Evolutionary conservation across 2,888 invertebrate genomes (phyloP).

Genomic region (Thalpophila matura): DNA sequence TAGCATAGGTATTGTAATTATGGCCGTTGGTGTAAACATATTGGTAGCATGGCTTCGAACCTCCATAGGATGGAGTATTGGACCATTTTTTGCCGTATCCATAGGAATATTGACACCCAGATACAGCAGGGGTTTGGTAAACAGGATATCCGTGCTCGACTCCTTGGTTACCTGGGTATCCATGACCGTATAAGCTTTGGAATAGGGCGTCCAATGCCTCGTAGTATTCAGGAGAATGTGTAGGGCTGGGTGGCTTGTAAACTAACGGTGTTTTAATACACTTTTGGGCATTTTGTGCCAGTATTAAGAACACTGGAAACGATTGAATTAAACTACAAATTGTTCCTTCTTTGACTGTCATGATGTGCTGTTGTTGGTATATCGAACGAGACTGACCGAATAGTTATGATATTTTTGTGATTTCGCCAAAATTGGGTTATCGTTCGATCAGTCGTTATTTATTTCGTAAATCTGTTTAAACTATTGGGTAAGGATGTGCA

Average conservation of each 20-base stretch:
- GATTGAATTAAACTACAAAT: slow-evolving; percentile 82
- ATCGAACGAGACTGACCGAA: slow-evolving; percentile 52
- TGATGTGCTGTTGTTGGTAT: slow-evolving; percentile 52
- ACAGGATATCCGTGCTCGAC: slow-evolving; percentile 36
- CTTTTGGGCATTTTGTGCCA: slow-evolving; percentile 81
- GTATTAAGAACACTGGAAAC: slow-evolving; percentile 83
- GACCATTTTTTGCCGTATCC: slow-evolving; percentile 57
- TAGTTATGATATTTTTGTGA: slow-evolving; percentile 10
- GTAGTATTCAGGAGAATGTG: slow-evolving; percentile 84
- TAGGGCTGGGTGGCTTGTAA: slow-evolving; percentile 83
- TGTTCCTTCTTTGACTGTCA: slow-evolving; percentile 81
- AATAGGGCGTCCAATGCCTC: slow-evolving; percentile 83
- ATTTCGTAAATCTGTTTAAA: slow-evolving; percentile 48
- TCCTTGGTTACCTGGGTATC: slow-evolving; percentile 53
- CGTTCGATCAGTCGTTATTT: slow-evolving; percentile 61
- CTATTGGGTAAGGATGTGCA: slow-evolving; percentile 48
- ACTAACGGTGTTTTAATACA: slow-evolving; percentile 82
- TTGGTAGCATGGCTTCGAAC: slow-evolving; percentile 62
- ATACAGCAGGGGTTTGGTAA: slow-evolving; percentile 34
- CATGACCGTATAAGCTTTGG: slow-evolving; percentile 74
- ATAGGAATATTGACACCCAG: slow-evolving; percentile 57
- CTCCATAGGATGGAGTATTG: slow-evolving; percentile 13
- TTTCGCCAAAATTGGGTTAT: slow-evolving; percentile 64
- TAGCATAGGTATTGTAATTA: slow-evolving; percentile 54
- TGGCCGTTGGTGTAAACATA: slow-evolving; percentile 59